Evolutionary conservation across 2,797 vertebrate species (phyloP).

Genomic region (Liparis tanakae): DNA sequence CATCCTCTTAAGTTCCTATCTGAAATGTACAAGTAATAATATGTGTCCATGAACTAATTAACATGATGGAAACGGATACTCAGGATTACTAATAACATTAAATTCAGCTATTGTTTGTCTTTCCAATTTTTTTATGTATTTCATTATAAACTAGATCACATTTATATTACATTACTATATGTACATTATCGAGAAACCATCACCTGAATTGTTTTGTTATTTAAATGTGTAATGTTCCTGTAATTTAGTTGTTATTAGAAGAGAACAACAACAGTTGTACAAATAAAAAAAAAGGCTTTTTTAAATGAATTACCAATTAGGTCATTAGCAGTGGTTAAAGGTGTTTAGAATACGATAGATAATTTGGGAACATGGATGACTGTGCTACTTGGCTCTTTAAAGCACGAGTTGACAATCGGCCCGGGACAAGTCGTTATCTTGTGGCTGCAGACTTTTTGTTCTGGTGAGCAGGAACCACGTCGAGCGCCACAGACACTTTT

Average conservation of each 20-base stretch:
- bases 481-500: slow-evolving; percentile 5
- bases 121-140: background rate
- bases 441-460: slow-evolving; percentile 21
- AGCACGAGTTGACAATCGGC: background rate
- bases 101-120: background rate
- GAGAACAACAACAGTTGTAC: background rate
- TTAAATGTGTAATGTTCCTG: background rate
- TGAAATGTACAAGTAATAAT: background rate
- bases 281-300: background rate
- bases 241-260: background rate
- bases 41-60: background rate
- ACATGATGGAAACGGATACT: background rate
- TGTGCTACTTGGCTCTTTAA: slow-evolving; percentile 1
- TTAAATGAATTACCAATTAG: background rate
- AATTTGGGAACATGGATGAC: background rate
- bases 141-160: background rate
- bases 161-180: background rate
- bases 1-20: background rate
- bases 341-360: background rate
- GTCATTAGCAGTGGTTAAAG: background rate
- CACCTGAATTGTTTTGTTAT: background rate
- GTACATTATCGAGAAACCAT: background rate
- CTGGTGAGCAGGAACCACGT: background rate
- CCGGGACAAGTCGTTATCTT: slow-evolving; percentile 23
- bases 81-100: background rate